Percentiles rank a stretch among this genome's conserved stretches.
phyloP scores from a whole-genome alignment of 2,113 vertebrate genomes.

The Cephalopholis sonnerati region DNA sequence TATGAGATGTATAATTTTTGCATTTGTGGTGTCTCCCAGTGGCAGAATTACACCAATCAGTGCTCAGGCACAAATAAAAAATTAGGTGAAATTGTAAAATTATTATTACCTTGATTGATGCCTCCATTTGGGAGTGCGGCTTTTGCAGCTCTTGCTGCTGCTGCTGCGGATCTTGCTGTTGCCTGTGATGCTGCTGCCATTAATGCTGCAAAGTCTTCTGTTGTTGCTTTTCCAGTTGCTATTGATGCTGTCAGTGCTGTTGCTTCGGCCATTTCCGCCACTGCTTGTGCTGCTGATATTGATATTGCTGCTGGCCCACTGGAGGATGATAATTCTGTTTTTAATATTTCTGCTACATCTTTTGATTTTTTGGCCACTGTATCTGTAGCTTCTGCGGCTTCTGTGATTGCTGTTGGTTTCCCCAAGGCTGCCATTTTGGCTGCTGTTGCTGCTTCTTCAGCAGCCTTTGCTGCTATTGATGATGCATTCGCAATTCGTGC shows the following conservation, averaged over 20 bases:
- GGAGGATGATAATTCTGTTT: background rate
- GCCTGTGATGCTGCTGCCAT: background rate
- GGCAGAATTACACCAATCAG: too few relatives aligned
- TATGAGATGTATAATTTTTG: too few relatives aligned
- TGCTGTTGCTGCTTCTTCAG: constrained; percentile 23
- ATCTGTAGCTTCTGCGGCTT: background rate
- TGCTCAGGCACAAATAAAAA: too few relatives aligned
- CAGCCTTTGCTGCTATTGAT: background rate
- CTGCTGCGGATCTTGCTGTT: background rate
- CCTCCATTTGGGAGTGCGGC: background rate
- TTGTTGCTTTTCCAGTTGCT: background rate
- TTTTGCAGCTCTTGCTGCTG: constrained; percentile 3
- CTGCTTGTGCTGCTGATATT: constrained; percentile 12
- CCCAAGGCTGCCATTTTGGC: background rate
- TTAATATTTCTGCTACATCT: background rate
- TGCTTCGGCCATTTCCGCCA: constrained; percentile 15
- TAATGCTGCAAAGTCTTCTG: background rate
- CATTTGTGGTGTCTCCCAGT: too few relatives aligned
- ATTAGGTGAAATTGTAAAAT: too few relatives aligned
- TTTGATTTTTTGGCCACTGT: background rate
- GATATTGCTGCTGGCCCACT: background rate
- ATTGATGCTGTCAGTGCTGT: background rate
- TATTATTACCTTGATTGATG: background rate
- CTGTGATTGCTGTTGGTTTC: background rate
- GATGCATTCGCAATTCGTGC: background rate